Conservation (phyloP, 2,113 vertebrate genomes). For the Vireo altiloquus region DNA sequence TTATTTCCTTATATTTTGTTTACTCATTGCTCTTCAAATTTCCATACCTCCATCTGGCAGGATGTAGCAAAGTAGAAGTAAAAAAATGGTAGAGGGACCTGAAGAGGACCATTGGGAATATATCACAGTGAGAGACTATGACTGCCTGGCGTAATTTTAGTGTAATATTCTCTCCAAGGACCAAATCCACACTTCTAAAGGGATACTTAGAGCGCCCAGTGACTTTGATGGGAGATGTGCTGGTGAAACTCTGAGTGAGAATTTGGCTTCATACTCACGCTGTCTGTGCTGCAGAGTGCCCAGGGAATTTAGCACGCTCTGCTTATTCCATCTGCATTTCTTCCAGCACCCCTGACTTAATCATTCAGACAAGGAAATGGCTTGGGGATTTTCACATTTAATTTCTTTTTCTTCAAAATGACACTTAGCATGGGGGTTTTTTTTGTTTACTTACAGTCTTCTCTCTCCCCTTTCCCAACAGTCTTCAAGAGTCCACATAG, state of each 20-base stretch:
- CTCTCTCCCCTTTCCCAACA: background rate
- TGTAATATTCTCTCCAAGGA: background rate
- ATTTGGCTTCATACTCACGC: background rate
- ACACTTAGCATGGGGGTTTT: background rate
- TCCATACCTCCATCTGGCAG: slow-evolving; percentile 27
- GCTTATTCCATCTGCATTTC: background rate
- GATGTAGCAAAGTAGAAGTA: background rate
- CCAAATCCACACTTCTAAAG: background rate
- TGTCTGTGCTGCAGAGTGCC: background rate
- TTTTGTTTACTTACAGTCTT: background rate
- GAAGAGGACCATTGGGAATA: background rate
- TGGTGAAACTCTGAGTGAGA: background rate
- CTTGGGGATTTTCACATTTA: background rate
- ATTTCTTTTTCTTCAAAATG: background rate
- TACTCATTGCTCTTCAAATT: slow-evolving; percentile 18
- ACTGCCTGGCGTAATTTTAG: background rate
- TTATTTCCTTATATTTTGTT: background rate
- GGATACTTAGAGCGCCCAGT: background rate
- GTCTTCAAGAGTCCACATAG: background rate
- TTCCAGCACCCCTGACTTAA: background rate
- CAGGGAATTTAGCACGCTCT: background rate
- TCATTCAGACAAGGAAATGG: background rate
- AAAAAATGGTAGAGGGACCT: background rate
- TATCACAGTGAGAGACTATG: background rate
- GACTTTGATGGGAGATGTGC: background rate